These are phyloP conservation scores for Sesamia inferens DNA, from an alignment of 2,888 invertebrate genomes.

Conservation along the genomic window DNA sequence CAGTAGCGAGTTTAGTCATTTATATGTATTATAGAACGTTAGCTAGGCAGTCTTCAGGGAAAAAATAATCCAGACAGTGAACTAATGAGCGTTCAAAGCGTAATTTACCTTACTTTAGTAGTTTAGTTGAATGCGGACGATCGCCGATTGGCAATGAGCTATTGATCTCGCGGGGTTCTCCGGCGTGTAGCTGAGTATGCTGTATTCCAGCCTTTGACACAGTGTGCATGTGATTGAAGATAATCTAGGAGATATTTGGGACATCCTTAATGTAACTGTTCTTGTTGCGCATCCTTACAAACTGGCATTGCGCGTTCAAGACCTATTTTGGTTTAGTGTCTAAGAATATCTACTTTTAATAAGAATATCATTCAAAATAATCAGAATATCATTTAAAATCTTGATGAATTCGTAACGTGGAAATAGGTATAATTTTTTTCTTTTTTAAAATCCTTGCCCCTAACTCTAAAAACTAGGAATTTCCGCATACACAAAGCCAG, in stretches of 20 bases:
- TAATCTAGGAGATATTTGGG: background rate
- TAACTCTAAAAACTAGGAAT: too few species aligned
- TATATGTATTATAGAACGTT: conserved; percentile 17
- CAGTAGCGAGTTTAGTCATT: conserved; percentile 7
- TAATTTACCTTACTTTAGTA: conserved; percentile 45
- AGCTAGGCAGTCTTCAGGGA: conserved; percentile 41
- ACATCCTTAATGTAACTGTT: background rate
- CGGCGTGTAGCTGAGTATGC: background rate
- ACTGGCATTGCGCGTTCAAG: background rate
- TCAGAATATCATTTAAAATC: background rate
- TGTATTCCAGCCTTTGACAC: conserved; percentile 21
- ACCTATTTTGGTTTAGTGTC: too few species aligned
- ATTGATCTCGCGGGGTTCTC: conserved; percentile 52
- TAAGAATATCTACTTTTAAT: too few species aligned
- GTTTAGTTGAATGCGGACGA: conserved; percentile 46
- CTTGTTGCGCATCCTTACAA: background rate
- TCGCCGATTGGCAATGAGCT: conserved; percentile 61
- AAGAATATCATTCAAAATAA: too few species aligned
- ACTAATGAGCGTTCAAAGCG: conserved; percentile 53
- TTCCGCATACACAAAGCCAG: too few species aligned
- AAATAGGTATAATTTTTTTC: too few species aligned
- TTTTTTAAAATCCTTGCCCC: too few species aligned
- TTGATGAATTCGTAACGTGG: too few species aligned
- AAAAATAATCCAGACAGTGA: conserved; percentile 28
- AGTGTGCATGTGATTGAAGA: conserved; percentile 22